Conservation (phyloP, 2,113 vertebrate species). For the Guaruba guarouba region DNA sequence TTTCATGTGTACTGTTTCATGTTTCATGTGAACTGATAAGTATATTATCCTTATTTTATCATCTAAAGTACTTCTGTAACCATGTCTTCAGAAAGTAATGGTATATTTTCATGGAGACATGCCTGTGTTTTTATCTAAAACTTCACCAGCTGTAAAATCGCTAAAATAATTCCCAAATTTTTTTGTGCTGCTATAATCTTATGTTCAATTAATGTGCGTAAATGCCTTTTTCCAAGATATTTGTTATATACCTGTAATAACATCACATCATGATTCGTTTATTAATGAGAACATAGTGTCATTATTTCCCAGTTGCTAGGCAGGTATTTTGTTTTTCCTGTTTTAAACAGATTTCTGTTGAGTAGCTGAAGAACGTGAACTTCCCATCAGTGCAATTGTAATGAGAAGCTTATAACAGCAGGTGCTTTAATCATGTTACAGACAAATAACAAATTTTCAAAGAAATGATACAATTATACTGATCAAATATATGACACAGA, state of each 20-base stretch:
- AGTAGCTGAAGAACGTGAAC: background rate
- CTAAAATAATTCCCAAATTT: background rate
- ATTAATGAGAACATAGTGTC: background rate
- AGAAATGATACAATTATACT: background rate
- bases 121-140: background rate
- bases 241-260: background rate
- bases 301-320: background rate
- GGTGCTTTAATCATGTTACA: constrained; percentile 18
- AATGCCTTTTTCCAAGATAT: background rate
- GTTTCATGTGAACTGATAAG: background rate
- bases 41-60: background rate
- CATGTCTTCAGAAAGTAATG: background rate
- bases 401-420: constrained; percentile 14
- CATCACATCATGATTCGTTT: background rate
- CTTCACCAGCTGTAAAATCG: background rate
- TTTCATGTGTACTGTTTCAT: background rate
- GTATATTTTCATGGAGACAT: background rate
- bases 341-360: background rate
- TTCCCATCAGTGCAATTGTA: background rate
- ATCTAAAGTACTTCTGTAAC: background rate
- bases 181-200: background rate
- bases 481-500: constrained; percentile 2
- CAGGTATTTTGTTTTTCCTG: background rate
- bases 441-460: constrained; percentile 20
- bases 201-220: background rate